phyloP scores from a whole-genome alignment of 1,140 invertebrate genomes.

The Neelides sp. region DNA sequence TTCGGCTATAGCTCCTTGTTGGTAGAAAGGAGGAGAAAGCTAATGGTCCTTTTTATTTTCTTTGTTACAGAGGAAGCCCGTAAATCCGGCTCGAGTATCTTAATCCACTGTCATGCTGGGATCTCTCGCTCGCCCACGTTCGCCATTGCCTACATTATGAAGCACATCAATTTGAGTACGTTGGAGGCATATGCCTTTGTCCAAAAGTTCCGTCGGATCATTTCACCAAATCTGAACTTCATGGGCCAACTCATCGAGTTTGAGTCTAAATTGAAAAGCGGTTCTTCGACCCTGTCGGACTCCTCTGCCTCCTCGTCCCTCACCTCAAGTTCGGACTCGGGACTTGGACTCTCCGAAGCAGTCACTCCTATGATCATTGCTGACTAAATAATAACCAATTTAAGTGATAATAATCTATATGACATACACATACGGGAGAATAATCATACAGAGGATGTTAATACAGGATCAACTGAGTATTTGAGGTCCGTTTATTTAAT shows the following conservation, averaged over 20 bases:
- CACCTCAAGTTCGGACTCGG: too few species aligned
- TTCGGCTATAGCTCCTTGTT: too few species aligned
- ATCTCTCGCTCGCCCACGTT: slow-evolving; percentile 88
- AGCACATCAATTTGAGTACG: slow-evolving; percentile 70
- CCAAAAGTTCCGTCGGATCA: slow-evolving; percentile 71
- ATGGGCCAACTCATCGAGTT: slow-evolving; percentile 86
- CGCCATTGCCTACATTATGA: slow-evolving; percentile 89
- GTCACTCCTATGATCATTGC: slow-evolving; percentile 19
- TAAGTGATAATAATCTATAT: too few species aligned
- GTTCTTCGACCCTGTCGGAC: neutral
- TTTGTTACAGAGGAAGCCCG: slow-evolving; percentile 63
- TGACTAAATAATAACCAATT: slow-evolving; percentile 16
- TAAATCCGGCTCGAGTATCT: slow-evolving; percentile 58
- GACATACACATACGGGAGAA: too few species aligned
- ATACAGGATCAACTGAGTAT: too few species aligned
- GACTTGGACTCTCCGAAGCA: neutral
- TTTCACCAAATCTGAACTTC: slow-evolving; percentile 93
- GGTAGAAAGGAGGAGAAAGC: too few species aligned
- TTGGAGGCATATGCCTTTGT: slow-evolving; percentile 80
- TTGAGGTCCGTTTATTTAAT: too few species aligned
- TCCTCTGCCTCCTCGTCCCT: neutral
- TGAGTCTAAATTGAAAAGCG: slow-evolving; percentile 40
- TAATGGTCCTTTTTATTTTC: slow-evolving; percentile 16
- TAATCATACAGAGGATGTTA: too few species aligned
- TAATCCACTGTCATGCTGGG: slow-evolving; percentile 91